Evolutionary conservation across 2,888 invertebrate species (phyloP), one percentile per base, ranked within the genome.

Genomic region (Pseudococcus longispinus): DNA sequence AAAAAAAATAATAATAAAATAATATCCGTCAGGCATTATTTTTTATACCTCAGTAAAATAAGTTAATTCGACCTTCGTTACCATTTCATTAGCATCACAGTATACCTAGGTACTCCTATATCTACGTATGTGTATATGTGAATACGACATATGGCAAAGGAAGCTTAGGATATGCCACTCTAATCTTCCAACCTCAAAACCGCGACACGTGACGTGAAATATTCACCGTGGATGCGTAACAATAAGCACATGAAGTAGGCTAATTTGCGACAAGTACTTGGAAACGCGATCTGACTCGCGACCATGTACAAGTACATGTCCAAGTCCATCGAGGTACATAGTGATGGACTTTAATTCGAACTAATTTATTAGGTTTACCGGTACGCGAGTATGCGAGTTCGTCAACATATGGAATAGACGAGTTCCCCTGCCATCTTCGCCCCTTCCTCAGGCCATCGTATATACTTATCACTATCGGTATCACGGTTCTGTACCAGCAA

Each of bases 131-230:
- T n/a, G 4, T 37, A 4, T 0, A 37, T 42, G 60, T 60, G 84
- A 60, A 32, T 65, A 84, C 65, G 42, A 84, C 84, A 84, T 84
- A 84, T 70, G 84, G 60, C 65, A 42, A 84, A 84, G 84, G 84
- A 65, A 84, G 60, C 70, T 60, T 60, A 32, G 42, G 60, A 84
- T 84, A 80, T 80, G 77, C 77, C 77, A 42, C 77, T 80, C 32
- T 80, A 80, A 20, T 37, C 65, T 42, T 60, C 29, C 42, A 84
- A 84, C 84, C 84, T 42, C 84, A 84, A 84, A 84, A 84, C 84
- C 84, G 65, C 84, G 84, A 84, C 84, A 84, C 84, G 84, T 84
- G 84, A 84, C 84, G 84, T 65, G 84, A 84, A 60, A 84, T 84
- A 84, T 84, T 84, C 84, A 84, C 84, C 70, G 70, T 32, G 70